Conservation (phyloP, 2,888 invertebrate genomes). For the Megamerina dolium region DNA sequence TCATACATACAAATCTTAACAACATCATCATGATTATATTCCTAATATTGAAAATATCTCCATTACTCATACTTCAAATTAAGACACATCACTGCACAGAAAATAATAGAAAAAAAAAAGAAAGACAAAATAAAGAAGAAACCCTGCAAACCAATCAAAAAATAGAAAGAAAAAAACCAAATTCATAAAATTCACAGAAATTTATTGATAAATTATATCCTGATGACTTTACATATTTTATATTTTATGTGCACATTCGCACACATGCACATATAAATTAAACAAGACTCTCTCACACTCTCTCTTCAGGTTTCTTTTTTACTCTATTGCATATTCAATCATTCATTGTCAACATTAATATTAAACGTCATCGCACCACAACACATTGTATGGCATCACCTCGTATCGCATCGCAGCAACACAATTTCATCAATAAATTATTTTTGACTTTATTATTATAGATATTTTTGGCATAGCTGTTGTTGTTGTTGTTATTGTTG, state of each 20-base stretch:
- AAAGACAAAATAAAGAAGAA: not conserved
- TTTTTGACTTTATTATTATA: slow-evolving; percentile 26
- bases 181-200: not conserved
- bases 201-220: slow-evolving; percentile 36
- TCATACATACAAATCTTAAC: too few relatives aligned
- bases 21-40: too few relatives aligned
- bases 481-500: not conserved
- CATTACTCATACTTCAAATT: slow-evolving; percentile 15
- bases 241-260: slow-evolving; percentile 5
- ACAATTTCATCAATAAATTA: slow-evolving; percentile 47
- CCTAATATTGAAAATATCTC: too few relatives aligned
- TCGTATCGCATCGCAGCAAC: too few relatives aligned
- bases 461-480: not conserved
- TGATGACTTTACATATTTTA: slow-evolving; percentile 34
- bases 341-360: slow-evolving; percentile 39
- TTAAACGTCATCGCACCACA: slow-evolving; percentile 25
- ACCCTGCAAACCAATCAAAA: too few relatives aligned
- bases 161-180: not conserved
- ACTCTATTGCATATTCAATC: slow-evolving; percentile 26
- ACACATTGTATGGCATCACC: too few relatives aligned
- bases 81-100: slow-evolving; percentile 7
- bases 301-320: not conserved
- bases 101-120: not conserved
- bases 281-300: too few relatives aligned
- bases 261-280: not conserved